Evolutionary conservation across 2,888 invertebrate species (phyloP).

Genomic region (Nemapogon koenigi): DNA sequence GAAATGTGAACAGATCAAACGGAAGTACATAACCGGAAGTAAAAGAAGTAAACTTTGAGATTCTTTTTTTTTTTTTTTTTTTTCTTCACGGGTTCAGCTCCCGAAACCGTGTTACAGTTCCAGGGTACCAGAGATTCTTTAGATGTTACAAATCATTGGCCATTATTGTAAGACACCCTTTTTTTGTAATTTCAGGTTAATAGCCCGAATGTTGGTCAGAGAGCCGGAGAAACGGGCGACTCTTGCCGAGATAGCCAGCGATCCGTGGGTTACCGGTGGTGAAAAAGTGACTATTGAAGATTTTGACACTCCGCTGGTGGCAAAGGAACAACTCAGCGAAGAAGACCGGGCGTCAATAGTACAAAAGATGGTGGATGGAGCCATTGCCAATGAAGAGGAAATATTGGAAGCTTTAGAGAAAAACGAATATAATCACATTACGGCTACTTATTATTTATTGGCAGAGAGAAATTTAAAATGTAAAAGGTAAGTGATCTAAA

Average conservation of each 20-base stretch:
- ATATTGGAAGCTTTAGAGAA: conserved; percentile 92
- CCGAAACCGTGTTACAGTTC: too few relatives aligned
- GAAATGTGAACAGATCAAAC: too few relatives aligned
- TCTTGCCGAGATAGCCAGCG: conserved; percentile 84
- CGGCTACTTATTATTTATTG: conserved; percentile 96
- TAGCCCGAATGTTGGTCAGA: conserved; percentile 90
- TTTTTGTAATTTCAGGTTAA: conserved; percentile 66
- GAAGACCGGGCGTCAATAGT: conserved; percentile 92
- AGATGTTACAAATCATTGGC: too few relatives aligned
- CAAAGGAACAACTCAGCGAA: conserved; percentile 87
- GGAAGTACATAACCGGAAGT: too few relatives aligned
- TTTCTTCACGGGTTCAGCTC: too few relatives aligned
- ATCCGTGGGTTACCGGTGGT: conserved; percentile 80
- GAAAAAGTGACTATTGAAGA: conserved; percentile 63
- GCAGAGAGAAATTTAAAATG: conserved; percentile 90
- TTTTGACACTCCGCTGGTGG: conserved; percentile 79
- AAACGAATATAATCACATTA: conserved; percentile 97
- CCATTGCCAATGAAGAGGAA: conserved; percentile 92
- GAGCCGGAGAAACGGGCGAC: conserved; percentile 92
- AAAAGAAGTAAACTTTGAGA: too few relatives aligned
- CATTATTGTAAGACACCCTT: too few relatives aligned
- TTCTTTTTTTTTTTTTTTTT: too few relatives aligned
- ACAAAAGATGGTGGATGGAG: conserved; percentile 95
- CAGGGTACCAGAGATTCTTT: too few relatives aligned
- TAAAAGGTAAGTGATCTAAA: conserved; percentile 64